Evolutionary conservation across 2,113 vertebrate genomes (phyloP), one percentile per base, ranked within the genome.

Genomic region (Hippocampus mohnikei): DNA sequence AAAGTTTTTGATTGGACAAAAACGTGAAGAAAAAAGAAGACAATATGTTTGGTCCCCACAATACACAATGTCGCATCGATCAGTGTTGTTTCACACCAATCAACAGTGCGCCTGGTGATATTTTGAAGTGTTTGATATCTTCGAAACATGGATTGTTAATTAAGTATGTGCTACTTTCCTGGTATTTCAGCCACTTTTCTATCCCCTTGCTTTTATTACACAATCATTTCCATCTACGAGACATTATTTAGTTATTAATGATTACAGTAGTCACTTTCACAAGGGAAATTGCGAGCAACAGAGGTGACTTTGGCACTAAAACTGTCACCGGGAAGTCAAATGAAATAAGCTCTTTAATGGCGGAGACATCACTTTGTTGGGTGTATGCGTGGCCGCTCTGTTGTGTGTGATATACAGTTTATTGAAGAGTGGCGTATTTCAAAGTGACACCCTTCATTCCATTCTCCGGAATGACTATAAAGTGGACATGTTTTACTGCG

Each of bases 1-100:
- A 86, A 79, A 67, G 56, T 15, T 25, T 62, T 74, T 73, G 84
- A 83, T 82, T 76, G 87, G 81, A 73, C 77, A 75, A 62, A 84
- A 75, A 84, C 44, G 79, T 83, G 88, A 88, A 87, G 81, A 82
- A 88, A 83, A 70, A 56, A 70, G 78, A 76, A 67, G 77, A 89
- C 87, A 87, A 90, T 84, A 87, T 66, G 72, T 86, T 88, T 87
- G 88, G 82, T 86, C 85, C 86, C 90, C 85, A 74, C 79, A 86
- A 84, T 67, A 85, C 78, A 77, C 78, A 81, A n/a, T 81, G 72
- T 63, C 52, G 69, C 63, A 89, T 90, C 78, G 81, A 90, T 82
- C 61, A 46, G 80, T 77, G 80, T 84, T 84, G 84, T 87, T 90
- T 87, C 80, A 73, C 80, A 66, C 66, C 73, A 76, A 86, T 88